Evolutionary conservation across 2,113 vertebrate genomes (phyloP).

Genomic region (Solenodon paradoxus): DNA sequence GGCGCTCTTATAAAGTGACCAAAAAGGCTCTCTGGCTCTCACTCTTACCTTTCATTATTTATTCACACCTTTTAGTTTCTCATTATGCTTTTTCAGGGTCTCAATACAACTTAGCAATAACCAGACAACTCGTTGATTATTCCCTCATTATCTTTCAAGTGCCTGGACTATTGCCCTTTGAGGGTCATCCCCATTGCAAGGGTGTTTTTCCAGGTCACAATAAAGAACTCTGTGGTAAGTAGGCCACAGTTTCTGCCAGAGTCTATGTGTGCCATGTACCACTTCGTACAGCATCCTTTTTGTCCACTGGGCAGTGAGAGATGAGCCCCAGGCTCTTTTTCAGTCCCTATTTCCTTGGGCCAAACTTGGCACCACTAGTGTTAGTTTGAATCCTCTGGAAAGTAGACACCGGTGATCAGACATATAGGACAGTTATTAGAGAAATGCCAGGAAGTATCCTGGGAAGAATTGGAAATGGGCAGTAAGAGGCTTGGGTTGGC

Average conservation of each 20-base stretch:
- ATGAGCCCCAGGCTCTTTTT: neutral
- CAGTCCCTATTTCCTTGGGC: neutral
- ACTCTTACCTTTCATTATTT: neutral
- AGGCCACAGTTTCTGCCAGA: rapidly evolving
- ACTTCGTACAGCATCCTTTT: neutral
- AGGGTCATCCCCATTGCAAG: neutral
- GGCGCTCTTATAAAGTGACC: neutral
- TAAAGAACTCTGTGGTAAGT: neutral
- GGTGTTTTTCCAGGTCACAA: neutral
- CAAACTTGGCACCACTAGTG: neutral
- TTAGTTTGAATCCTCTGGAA: neutral
- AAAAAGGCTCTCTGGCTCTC: neutral
- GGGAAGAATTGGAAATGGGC: neutral
- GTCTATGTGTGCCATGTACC: neutral
- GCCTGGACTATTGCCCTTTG: neutral
- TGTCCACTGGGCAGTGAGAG: neutral
- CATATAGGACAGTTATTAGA: rapidly evolving
- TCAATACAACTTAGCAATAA: neutral
- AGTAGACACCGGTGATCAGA: neutral
- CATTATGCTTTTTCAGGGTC: neutral
- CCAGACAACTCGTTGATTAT: neutral
- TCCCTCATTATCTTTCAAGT: neutral
- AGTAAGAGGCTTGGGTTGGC: neutral
- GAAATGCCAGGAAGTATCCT: neutral
- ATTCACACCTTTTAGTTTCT: neutral